Conservation (phyloP, 2,113 vertebrate genomes). For the Thamnophis sirtalis region DNA sequence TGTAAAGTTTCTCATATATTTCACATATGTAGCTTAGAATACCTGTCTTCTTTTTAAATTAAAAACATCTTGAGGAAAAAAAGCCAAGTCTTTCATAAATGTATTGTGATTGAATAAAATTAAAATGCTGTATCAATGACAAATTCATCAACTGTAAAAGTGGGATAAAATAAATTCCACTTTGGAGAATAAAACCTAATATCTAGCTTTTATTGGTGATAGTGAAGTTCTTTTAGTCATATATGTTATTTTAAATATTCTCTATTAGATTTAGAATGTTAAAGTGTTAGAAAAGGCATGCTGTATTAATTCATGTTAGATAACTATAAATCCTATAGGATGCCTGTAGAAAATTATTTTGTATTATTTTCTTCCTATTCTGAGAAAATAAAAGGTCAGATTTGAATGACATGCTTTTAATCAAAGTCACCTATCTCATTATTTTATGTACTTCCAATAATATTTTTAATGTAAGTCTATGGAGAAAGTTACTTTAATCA, state of each 20-base stretch:
- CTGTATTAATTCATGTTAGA: neutral
- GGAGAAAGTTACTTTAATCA: neutral
- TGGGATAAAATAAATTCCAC: slow-evolving; percentile 11
- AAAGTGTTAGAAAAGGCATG: neutral
- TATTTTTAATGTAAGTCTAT: neutral
- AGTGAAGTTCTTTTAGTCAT: slow-evolving; percentile 1
- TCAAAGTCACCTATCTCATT: neutral
- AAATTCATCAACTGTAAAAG: slow-evolving; percentile 13
- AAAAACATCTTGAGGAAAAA: neutral
- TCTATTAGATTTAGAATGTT: slow-evolving; percentile 4
- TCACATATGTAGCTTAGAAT: neutral
- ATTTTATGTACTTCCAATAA: neutral
- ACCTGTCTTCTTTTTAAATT: neutral
- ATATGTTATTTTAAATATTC: neutral
- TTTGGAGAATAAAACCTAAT: slow-evolving; percentile 10
- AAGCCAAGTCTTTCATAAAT: neutral
- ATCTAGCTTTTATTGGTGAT: neutral
- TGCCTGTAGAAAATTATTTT: neutral
- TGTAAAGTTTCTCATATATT: neutral
- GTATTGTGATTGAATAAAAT: neutral
- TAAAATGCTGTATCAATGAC: neutral
- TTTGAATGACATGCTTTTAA: slow-evolving; percentile 6
- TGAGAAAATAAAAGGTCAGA: neutral
- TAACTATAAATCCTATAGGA: slow-evolving; percentile 29
- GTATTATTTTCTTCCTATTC: neutral